Evolutionary conservation across 2,797 vertebrate genomes (phyloP), one percentile per base, ranked within the genome.

Genomic region (Acrossocheilus fasciatus): DNA sequence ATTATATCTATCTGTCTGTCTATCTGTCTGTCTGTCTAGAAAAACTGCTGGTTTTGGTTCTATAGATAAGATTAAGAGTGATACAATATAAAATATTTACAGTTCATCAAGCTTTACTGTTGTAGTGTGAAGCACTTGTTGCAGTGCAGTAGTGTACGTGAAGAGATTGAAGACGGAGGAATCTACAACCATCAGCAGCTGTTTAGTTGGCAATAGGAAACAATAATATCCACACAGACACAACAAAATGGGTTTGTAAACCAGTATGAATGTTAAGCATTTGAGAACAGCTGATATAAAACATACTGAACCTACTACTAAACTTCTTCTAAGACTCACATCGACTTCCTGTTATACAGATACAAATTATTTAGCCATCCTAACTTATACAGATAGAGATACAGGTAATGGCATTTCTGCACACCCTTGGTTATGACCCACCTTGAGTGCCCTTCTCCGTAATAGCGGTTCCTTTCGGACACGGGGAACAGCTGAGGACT

Each of bases 381-480:
- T 36, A 26, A 34, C 4, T 4, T 9, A 66, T 76, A n/a, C 43
- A 45, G 41, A 43, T 43, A 43, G 41, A 43, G 41, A 43, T 43
- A 9, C 10, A 39, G 34, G 15, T 57, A 57, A 57, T 54, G 18
- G 30, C 34, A 52, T 76, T 52, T 2, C 30, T 54, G n/a, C 36
- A 45, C 62, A 45, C 23, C 10, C 18, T 52, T 87, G 52, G 47
- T 75, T 41, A 23, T 77, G 73, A 78, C 69, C 74, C 83, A 80
- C 89, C 87, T 84, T 79, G 70, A n/a, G 30, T 54, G n/a, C 30
- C 81, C 64, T 86, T 82, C 9, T 17, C 11, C 23, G 45, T 43
- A 74, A 54, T 7, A 76, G n/a, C 23, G 5, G 9, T 11, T 4
- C 10, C 3, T 34, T 52, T 72, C 1, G 18, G 45, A 54, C 52